These are phyloP conservation scores for Leptinotarsa juncta DNA, from an alignment of 2,888 invertebrate genomes.

Conservation along the genomic window DNA sequence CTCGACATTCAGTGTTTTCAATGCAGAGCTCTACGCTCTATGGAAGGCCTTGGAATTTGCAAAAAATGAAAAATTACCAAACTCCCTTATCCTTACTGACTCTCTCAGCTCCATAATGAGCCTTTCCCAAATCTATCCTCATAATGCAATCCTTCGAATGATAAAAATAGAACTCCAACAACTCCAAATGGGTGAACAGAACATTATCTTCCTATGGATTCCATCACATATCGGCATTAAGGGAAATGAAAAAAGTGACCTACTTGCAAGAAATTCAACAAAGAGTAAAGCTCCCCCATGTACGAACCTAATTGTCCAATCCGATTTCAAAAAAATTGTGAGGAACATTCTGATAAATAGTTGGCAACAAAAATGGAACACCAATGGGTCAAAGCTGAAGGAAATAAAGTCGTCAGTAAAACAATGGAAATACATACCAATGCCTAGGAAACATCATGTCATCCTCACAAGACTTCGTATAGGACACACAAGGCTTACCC, in stretches of 20 bases:
- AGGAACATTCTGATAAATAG: constrained; percentile 1
- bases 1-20: constrained; percentile 6
- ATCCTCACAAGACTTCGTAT: neutral
- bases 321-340: constrained; percentile 14
- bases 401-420: constrained; percentile 14
- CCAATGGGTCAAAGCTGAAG: constrained; percentile 1
- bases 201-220: neutral
- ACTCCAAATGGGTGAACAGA: neutral
- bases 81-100: constrained; percentile 7
- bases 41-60: constrained; percentile 6
- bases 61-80: constrained; percentile 6
- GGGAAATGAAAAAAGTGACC: constrained; percentile 4
- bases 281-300: constrained; percentile 8
- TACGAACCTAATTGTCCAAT: constrained; percentile 18
- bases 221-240: constrained; percentile 5
- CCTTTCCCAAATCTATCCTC: constrained; percentile 21
- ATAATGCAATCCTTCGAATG: constrained; percentile 18
- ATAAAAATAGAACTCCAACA: constrained; percentile 18
- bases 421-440: constrained; percentile 17
- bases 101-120: constrained; percentile 16
- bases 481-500: no score
- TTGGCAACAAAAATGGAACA: constrained; percentile 20
- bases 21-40: constrained; percentile 2
- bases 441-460: constrained; percentile 15
- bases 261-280: constrained; percentile 9